A percentile compares a stretch with the other conserved stretches of the same genome.
These are phyloP conservation scores for Dissostichus mawsoni DNA, from an alignment of 2,113 vertebrate species.

Conservation along the genomic window DNA sequence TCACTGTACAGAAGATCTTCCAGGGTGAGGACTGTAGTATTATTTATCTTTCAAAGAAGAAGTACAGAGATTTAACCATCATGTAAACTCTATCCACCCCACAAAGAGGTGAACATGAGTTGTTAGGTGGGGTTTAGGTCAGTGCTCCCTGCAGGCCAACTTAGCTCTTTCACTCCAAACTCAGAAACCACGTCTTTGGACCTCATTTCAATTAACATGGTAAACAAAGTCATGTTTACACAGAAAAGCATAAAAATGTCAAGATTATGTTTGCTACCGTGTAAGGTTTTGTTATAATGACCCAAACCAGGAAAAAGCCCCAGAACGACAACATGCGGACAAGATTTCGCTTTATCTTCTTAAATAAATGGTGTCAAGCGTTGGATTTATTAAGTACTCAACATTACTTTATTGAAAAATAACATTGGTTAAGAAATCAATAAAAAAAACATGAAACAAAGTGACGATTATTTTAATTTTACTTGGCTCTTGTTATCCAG, in stretches of 20 bases:
- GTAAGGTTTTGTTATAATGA: background rate
- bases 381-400: background rate
- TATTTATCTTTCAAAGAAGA: background rate
- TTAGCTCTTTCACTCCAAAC: background rate
- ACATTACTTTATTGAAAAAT: background rate
- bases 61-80: background rate
- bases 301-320: background rate
- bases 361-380: background rate
- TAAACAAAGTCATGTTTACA: background rate
- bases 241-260: background rate
- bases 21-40: slow-evolving; percentile 74
- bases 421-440: background rate
- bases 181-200: background rate
- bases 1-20: slow-evolving; percentile 85
- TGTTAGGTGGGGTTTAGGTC: background rate
- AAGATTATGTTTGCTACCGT: background rate
- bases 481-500: background rate
- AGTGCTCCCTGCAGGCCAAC: background rate
- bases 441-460: background rate
- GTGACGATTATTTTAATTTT: background rate
- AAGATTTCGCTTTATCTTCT: background rate
- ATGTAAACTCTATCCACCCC: background rate
- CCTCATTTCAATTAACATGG: background rate
- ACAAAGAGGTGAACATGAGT: background rate
- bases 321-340: background rate